phyloP scores from a whole-genome alignment of 2,113 vertebrate species.

The Greenwoodochromis staneri region DNA sequence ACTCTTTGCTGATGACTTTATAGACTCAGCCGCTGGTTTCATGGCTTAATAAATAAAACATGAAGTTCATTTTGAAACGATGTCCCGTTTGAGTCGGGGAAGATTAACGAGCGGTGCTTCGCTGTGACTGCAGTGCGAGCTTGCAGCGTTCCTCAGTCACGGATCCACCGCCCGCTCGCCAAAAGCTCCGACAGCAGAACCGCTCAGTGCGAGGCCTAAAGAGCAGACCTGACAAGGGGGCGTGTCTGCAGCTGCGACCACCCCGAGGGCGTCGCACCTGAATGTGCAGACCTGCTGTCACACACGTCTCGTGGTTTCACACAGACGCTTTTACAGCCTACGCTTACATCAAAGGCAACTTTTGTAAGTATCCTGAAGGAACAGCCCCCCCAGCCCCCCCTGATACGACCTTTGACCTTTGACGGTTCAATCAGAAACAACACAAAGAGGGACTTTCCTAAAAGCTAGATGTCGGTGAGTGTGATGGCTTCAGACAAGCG shows the following conservation, averaged over 20 bases:
- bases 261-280: not conserved
- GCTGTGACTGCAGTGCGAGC: not conserved
- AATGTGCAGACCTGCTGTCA: not conserved
- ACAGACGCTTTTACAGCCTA: not conserved
- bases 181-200: not conserved
- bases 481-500: not conserved
- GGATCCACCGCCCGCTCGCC: not conserved
- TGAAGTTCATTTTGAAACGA: not conserved
- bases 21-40: not conserved
- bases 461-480: not conserved
- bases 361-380: not conserved
- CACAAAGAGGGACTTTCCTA: not conserved
- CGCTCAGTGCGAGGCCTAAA: fast-evolving
- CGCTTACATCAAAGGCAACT: not conserved
- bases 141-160: not conserved
- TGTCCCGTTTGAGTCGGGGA: fast-evolving
- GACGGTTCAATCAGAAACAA: not conserved
- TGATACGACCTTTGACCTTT: not conserved
- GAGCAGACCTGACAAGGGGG: not conserved
- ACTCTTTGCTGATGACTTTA: not conserved
- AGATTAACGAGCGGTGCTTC: not conserved
- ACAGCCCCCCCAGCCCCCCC: not conserved
- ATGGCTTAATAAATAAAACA: not conserved
- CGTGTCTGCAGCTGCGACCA: not conserved
- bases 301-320: not conserved